Evolutionary conservation across 2,888 invertebrate species (phyloP), one percentile per base, ranked within the genome.

Genomic region (Drosophila putrida): DNA sequence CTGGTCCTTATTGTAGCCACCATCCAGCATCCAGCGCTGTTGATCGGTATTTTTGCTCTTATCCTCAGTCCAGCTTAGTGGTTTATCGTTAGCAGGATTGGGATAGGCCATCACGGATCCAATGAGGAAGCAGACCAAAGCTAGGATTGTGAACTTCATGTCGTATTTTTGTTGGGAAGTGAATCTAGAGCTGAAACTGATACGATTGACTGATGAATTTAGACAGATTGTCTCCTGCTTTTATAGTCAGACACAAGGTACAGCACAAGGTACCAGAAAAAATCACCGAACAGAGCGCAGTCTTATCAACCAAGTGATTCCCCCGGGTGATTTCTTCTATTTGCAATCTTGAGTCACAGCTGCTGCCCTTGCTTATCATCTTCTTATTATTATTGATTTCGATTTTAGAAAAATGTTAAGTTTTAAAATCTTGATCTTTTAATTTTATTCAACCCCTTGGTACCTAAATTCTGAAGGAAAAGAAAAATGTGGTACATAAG

Each of bases 1-100:
- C 11, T 83, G 59, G 4, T 79, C 71, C 4, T 59, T 73, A 25
- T 77, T 77, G 11, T 80, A 88, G 25, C 72, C 64, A 6, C 72
- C 77, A 9, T 70, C 57, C 33, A 73, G 5, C 6, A 53, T 46
- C 9, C 55, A 50, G 11, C 75, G 78, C 39, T 76, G 36, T 25
- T 65, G 59, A 3, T 79, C 71, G 5, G 59, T 73, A 25, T 77
- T 77, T 9, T 80, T 86, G 25, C 72, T 62, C 4, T 71, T 75
- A 9, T 70, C 57, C 33, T 72, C 5, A 6, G 53, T 46, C 9
- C 55, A 50, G 9, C 75, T 20, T 20, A 20, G 74, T 43, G 71
- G 36, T 25, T 65, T 36, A 27, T 53, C 58, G 20, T 41, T 60
- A 20, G 49, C 3, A 5, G 60, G 49, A 33, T 60, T 25, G 2